Evolutionary conservation across 2,113 vertebrate genomes (phyloP), one percentile per base, ranked within the genome.

Genomic region (Bagarius yarrelli): DNA sequence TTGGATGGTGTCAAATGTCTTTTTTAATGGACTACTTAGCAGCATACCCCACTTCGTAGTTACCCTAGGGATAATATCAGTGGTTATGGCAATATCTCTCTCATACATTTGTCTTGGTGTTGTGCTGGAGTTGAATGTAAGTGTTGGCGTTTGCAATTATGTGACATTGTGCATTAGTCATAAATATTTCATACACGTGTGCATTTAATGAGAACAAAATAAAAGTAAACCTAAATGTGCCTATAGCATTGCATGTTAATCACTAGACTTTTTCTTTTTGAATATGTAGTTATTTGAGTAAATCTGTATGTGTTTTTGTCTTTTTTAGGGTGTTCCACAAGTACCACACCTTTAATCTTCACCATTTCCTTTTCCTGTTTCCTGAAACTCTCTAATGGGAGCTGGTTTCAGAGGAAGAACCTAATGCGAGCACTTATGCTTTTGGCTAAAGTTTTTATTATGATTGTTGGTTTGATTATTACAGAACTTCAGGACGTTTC

Each of bases 41-140:
- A 92, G 86, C 27, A 27, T 83, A 66, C 88, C 91, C 85, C 97
- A 98, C 77, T n/a, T 92, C 76, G 25, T 86, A 60, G 47, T 98
- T 81, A 98, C 97, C 0, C 1, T 94, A 50, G 66, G 92, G 55
- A 93, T 98, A 79, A 83, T 98, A 83, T 87, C 88, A 47, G 84
- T 89, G 76, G 94, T 93, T 11, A 95, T 92, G 6, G 87, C 91
- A 9, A 12, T 96, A 18, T 99, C 98, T 13, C 82, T 98, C 84
- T 81, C 83, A 12, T 94, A 89, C 34, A 95, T 99, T 81, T 99
- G 98, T 84, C 94, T 98, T 83, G 97, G 96, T 86, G 91, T 95
- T 76, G 96, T 98, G 87, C 87, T 99, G 88, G 96, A 96, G 82
- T 91, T 98, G 77, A 99, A 95, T 88, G 97, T 99, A 92, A 98